A percentile compares a stretch with the other conserved stretches of the same genome.
Conservation (phyloP, 2,888 invertebrate genomes). For the Drosophila kuntzei region DNA sequence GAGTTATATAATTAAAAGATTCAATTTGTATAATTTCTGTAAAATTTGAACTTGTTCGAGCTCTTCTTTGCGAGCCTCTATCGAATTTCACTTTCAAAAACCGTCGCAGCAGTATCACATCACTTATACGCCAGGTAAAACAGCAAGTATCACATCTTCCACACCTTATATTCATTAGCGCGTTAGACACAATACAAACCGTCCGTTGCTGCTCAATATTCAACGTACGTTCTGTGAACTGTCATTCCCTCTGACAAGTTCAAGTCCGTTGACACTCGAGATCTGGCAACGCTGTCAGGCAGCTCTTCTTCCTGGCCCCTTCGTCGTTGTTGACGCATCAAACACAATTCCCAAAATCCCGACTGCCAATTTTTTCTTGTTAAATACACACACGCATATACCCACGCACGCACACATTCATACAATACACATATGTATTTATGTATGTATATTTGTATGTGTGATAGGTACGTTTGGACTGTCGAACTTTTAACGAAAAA, state of each 20-base stretch:
- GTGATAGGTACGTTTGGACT: constrained; percentile 43
- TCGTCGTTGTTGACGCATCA: constrained; percentile 46
- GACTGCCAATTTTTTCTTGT: constrained; percentile 68
- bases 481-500: constrained; percentile 64
- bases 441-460: constrained; percentile 5
- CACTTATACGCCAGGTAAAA: constrained; percentile 10
- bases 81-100: background rate
- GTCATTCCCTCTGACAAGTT: constrained; percentile 57
- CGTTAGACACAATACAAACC: background rate
- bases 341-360: constrained; percentile 72
- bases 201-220: constrained; percentile 21
- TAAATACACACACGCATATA: constrained; percentile 56
- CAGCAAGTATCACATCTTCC: background rate
- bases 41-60: background rate
- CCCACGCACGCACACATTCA: constrained; percentile 7
- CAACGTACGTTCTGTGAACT: constrained; percentile 5
- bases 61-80: background rate
- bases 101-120: background rate
- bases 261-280: constrained; percentile 59
- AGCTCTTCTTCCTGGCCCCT: constrained; percentile 4
- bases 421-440: constrained; percentile 19
- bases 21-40: background rate
- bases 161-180: constrained; percentile 1
- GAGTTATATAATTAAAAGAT: too few relatives aligned
- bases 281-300: constrained; percentile 68